A percentile compares a stretch with the other conserved stretches of the same genome.
Conservation (phyloP, 92 coral and sea anemone species). For the Parazoanthus atlanticus region DNA sequence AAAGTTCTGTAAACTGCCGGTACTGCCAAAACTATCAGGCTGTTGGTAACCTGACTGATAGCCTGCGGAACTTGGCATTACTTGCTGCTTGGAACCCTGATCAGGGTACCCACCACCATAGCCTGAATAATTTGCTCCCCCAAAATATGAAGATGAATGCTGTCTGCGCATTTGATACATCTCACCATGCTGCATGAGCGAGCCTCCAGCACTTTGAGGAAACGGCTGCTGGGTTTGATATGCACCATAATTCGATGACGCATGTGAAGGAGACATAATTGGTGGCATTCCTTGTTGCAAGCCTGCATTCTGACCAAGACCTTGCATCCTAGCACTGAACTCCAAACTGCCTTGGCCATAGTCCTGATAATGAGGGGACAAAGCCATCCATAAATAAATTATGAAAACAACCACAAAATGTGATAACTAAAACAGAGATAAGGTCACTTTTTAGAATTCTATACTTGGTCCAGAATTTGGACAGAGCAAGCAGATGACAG, state of each 20-base stretch:
- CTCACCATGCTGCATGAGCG: constrained; percentile 71
- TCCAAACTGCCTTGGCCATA: constrained; percentile 33
- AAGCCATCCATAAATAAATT: background rate
- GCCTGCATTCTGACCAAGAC: constrained; percentile 33
- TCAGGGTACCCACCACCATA: constrained; percentile 34
- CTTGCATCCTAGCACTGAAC: constrained; percentile 42
- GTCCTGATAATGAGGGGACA: background rate
- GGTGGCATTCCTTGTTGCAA: constrained; percentile 37
- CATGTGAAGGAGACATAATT: constrained; percentile 36
- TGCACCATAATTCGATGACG: constrained; percentile 18
- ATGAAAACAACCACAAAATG: too few relatives aligned
- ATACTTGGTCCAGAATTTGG: too few relatives aligned
- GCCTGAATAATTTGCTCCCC: constrained; percentile 15
- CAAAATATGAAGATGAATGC: constrained; percentile 45
- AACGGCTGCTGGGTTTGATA: constrained; percentile 39
- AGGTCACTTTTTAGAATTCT: too few relatives aligned
- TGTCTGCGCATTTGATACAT: constrained; percentile 58
- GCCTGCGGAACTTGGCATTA: constrained; percentile 1
- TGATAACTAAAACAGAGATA: too few relatives aligned
- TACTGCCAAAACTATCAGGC: constrained; percentile 29
- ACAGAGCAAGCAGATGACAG: too few relatives aligned
- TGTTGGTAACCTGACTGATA: constrained; percentile 40
- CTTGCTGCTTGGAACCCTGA: constrained; percentile 25
- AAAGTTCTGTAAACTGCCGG: constrained; percentile 13
- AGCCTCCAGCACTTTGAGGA: constrained; percentile 57